phyloP scores from a whole-genome alignment of 2,888 invertebrate species.

The Napeogenes sylphis region DNA sequence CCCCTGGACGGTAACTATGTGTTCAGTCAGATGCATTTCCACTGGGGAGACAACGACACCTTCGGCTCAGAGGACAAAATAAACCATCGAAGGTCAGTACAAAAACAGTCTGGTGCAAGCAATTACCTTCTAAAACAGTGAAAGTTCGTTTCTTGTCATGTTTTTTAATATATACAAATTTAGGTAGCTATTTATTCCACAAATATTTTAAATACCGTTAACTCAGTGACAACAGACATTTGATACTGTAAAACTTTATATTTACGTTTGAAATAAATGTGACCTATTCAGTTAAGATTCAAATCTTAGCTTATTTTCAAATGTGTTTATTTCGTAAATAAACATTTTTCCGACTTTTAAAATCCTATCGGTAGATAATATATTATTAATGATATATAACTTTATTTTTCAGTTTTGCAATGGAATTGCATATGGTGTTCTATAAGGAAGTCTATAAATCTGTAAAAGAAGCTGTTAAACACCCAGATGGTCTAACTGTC shows the following conservation, averaged over 20 bases:
- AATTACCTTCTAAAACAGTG: not conserved
- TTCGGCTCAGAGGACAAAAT: conserved; percentile 88
- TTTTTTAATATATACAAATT: no score
- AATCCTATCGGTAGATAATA: not conserved
- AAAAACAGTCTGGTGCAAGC: not conserved
- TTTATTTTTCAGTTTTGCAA: conserved; percentile 77
- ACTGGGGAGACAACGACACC: conserved; percentile 87
- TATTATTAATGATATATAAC: conserved; percentile 6
- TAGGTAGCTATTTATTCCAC: no score
- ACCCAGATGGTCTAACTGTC: conserved; percentile 86
- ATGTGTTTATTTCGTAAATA: no score
- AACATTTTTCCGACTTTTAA: no score
- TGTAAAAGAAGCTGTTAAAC: conserved; percentile 78
- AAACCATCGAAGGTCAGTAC: conserved; percentile 79
- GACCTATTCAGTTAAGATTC: no score
- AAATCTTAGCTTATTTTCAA: no score
- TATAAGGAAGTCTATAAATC: conserved; percentile 81
- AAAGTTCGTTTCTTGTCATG: not conserved
- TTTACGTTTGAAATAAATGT: no score
- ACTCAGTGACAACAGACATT: no score
- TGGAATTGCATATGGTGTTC: conserved; percentile 88
- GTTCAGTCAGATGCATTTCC: conserved; percentile 88
- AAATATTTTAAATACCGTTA: no score
- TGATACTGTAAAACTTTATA: no score
- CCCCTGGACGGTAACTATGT: conserved; percentile 81